A percentile compares a stretch with the other conserved stretches of the same genome.
These are phyloP conservation scores for Hyposmocoma kahamanoa DNA, from an alignment of 1,140 invertebrate species.

Conservation along the genomic window DNA sequence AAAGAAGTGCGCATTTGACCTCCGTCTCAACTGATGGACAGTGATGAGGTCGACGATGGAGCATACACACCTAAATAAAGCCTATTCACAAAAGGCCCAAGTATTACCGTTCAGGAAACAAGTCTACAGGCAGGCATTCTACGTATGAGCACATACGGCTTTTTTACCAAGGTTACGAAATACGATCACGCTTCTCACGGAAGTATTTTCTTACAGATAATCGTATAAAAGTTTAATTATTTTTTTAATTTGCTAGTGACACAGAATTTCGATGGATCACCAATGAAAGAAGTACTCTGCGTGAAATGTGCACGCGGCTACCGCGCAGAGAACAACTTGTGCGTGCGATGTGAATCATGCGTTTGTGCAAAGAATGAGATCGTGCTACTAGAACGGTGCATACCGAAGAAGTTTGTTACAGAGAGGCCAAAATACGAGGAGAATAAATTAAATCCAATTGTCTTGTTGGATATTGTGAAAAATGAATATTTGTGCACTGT, in stretches of 20 bases:
- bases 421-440: constrained; percentile 46
- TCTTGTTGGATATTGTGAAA: constrained; percentile 43
- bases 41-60: too few relatives aligned
- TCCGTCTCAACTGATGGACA: too few relatives aligned
- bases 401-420: constrained; percentile 42
- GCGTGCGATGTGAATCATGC: constrained; percentile 45
- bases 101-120: too few relatives aligned
- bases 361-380: constrained; percentile 34
- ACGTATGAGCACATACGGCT: too few relatives aligned
- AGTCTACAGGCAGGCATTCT: too few relatives aligned
- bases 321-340: constrained; percentile 32
- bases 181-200: too few relatives aligned
- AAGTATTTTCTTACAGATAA: too few relatives aligned
- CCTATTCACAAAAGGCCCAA: too few relatives aligned
- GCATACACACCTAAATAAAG: too few relatives aligned
- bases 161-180: too few relatives aligned
- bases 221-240: not conserved
- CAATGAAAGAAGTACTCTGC: constrained; percentile 52
- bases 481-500: constrained; percentile 57
- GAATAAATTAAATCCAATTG: constrained; percentile 31
- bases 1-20: too few relatives aligned
- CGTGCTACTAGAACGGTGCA: constrained; percentile 33
- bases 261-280: constrained; percentile 53
- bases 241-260: constrained; percentile 32
- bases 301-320: constrained; percentile 53